Evolutionary conservation across 2,797 vertebrate genomes (phyloP).

Genomic region (Anableps anableps): DNA sequence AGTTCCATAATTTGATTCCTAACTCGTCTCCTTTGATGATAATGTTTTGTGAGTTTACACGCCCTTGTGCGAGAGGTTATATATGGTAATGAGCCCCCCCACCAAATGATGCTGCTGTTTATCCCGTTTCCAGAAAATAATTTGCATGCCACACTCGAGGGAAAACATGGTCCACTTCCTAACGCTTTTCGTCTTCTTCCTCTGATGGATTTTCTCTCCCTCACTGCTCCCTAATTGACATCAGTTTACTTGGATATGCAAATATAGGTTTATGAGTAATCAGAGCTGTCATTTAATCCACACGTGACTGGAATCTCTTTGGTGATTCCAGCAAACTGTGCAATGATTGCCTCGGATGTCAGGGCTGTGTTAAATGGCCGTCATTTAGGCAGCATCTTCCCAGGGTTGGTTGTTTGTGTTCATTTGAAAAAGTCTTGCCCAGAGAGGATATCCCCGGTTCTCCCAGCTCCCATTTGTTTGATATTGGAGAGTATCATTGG

Average conservation of each 20-base stretch:
- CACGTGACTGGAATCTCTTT: slow-evolving; percentile 41
- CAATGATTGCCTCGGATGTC: slow-evolving; percentile 33
- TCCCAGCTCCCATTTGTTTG: slow-evolving; percentile 43
- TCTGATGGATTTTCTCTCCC: slow-evolving; percentile 59
- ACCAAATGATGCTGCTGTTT: slow-evolving; percentile 56
- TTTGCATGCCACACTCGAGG: slow-evolving; percentile 58
- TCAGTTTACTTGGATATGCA: slow-evolving; percentile 60
- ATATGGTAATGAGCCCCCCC: slow-evolving; percentile 59
- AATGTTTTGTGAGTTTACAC: slow-evolving; percentile 36
- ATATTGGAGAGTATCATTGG: slow-evolving; percentile 21
- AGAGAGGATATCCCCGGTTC: slow-evolving; percentile 5
- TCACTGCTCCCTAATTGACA: slow-evolving; percentile 60
- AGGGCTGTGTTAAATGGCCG: slow-evolving; percentile 55
- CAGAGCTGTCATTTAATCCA: slow-evolving; percentile 61
- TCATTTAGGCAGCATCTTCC: slow-evolving; percentile 47
- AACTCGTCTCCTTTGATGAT: slow-evolving; percentile 55
- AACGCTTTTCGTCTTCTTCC: slow-evolving; percentile 38
- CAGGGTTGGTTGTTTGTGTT: slow-evolving; percentile 36
- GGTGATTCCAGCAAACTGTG: slow-evolving; percentile 17
- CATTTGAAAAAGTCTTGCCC: slow-evolving; percentile 30
- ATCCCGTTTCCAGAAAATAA: slow-evolving; percentile 54
- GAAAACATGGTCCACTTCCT: slow-evolving; percentile 63
- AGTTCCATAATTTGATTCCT: slow-evolving; percentile 64
- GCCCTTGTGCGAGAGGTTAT: slow-evolving; percentile 55
- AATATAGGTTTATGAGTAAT: slow-evolving; percentile 67